Percentiles rank a stretch among this genome's conserved stretches.
These are phyloP conservation scores for Atractosteus spatula DNA, from an alignment of 2,113 vertebrate genomes.

Conservation along the genomic window DNA sequence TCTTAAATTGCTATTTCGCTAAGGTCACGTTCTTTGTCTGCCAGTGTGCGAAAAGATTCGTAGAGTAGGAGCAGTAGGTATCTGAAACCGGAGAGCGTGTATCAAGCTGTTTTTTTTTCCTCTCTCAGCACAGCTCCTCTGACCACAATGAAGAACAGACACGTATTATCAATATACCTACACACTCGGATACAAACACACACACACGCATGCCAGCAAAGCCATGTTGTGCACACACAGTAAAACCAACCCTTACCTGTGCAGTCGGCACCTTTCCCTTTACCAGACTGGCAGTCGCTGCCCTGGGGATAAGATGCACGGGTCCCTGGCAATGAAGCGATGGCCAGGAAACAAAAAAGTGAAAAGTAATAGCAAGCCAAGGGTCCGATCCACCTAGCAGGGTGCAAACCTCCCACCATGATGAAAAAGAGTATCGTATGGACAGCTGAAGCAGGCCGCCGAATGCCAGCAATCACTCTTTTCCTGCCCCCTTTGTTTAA, in stretches of 20 bases:
- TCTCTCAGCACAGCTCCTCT: too few species aligned
- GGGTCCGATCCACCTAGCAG: constrained; percentile 41
- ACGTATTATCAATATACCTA: too few species aligned
- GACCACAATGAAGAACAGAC: too few species aligned
- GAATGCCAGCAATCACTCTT: constrained; percentile 15
- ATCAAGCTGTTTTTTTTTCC: not conserved
- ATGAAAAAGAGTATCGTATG: constrained; percentile 12
- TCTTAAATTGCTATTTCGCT: not conserved
- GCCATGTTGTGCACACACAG: not conserved
- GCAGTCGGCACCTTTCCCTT: constrained; percentile 64
- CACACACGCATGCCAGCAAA: not conserved
- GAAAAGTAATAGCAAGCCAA: constrained; percentile 47
- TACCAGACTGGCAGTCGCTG: constrained; percentile 63
- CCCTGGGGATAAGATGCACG: constrained; percentile 64
- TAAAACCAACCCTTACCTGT: constrained; percentile 56
- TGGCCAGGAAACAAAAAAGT: constrained; percentile 53
- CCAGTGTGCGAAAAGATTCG: not conserved
- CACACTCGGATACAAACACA: not conserved
- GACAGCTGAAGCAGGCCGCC: constrained; percentile 13
- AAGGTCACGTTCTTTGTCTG: constrained; percentile 21
- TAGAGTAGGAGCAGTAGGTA: not conserved
- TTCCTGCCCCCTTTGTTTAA: constrained; percentile 15
- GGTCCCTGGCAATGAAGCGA: constrained; percentile 49
- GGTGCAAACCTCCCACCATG: constrained; percentile 38
- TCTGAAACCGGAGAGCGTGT: not conserved